phyloP scores from a whole-genome alignment of 2,797 vertebrate genomes.

The Paratrypauchen microcephalus region DNA sequence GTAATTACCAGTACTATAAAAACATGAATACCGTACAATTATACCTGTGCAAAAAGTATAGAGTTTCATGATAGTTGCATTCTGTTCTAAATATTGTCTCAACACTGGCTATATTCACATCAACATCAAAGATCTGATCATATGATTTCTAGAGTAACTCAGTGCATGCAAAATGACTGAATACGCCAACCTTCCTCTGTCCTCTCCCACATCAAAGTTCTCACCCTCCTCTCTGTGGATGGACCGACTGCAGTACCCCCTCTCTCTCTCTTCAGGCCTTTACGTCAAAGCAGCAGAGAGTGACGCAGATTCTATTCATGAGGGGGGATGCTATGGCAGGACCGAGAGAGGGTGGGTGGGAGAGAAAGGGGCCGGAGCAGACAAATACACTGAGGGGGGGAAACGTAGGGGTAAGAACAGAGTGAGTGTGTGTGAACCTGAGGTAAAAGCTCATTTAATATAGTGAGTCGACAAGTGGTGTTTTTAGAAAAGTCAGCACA shows the following conservation, averaged over 20 bases:
- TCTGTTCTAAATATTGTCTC: neutral
- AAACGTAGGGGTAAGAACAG: constrained; percentile 16
- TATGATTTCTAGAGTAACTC: too few relatives aligned
- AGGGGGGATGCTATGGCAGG: constrained; percentile 49
- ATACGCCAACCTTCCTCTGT: neutral
- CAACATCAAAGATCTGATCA: too few relatives aligned
- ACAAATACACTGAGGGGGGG: constrained; percentile 2
- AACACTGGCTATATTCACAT: neutral
- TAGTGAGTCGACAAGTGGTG: constrained; percentile 61
- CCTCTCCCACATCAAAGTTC: constrained; percentile 12
- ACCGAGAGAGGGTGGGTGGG: constrained; percentile 24
- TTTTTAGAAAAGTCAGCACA: constrained; percentile 34
- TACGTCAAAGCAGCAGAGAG: constrained; percentile 51
- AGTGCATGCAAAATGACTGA: neutral
- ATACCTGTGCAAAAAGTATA: neutral
- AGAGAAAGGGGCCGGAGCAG: too few relatives aligned
- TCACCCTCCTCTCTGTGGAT: constrained; percentile 32
- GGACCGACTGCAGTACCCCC: constrained; percentile 19
- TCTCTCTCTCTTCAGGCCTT: constrained; percentile 29
- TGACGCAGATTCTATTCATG: constrained; percentile 66
- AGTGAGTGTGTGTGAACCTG: constrained; percentile 40
- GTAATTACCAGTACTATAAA: neutral
- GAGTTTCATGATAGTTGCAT: too few relatives aligned
- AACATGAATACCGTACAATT: neutral
- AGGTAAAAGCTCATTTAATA: constrained; percentile 60